Conservation (phyloP, 2,797 vertebrate species). For the Cottoperca gobio region DNA sequence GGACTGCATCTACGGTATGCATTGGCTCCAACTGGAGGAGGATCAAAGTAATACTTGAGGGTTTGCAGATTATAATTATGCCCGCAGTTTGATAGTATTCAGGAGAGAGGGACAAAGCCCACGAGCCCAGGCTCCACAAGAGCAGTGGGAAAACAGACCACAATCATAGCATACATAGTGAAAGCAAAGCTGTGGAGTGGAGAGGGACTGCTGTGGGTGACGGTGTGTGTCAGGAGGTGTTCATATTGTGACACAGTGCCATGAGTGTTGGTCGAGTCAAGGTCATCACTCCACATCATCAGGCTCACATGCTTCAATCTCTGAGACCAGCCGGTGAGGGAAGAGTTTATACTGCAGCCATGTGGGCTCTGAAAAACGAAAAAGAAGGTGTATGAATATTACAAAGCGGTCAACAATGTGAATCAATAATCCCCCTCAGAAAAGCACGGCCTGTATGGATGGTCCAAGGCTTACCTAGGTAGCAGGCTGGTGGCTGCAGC, state of each 20-base stretch:
- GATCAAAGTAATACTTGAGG: slow-evolving; percentile 38
- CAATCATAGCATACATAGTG: slow-evolving; percentile 18
- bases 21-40: slow-evolving; percentile 31
- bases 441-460: not conserved
- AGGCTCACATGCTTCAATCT: slow-evolving; percentile 81
- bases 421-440: not conserved
- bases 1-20: slow-evolving; percentile 20
- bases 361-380: slow-evolving; percentile 84
- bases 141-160: slow-evolving; percentile 21
- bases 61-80: slow-evolving; percentile 33
- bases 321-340: slow-evolving; percentile 87
- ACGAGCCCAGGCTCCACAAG: slow-evolving; percentile 12
- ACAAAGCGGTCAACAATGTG: not conserved
- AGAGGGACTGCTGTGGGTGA: not conserved
- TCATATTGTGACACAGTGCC: slow-evolving; percentile 27
- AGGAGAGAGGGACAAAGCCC: slow-evolving; percentile 17
- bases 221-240: slow-evolving; percentile 21
- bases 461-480: slow-evolving; percentile 80
- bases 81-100: slow-evolving; percentile 30
- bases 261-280: not conserved
- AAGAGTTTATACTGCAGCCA: slow-evolving; percentile 89
- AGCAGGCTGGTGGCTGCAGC: slow-evolving; percentile 84
- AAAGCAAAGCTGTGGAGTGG: slow-evolving; percentile 24
- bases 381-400: slow-evolving; percentile 5
- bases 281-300: slow-evolving; percentile 71